These are phyloP conservation scores for Lordiphosa fenestrarum DNA, from an alignment of 2,888 invertebrate genomes.

Conservation along the genomic window DNA sequence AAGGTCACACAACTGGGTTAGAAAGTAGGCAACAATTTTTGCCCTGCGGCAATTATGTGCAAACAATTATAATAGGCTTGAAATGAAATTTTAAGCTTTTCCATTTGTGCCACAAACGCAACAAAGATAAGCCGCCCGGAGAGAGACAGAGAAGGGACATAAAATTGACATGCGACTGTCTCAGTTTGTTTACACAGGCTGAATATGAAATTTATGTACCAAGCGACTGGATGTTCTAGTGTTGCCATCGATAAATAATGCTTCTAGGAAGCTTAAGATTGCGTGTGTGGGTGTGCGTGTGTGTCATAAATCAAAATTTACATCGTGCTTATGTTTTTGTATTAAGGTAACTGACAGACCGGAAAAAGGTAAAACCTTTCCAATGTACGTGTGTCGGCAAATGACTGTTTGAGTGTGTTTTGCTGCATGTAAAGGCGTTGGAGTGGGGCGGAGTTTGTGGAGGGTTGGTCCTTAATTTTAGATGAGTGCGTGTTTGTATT, in stretches of 20 bases:
- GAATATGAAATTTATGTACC: conserved; percentile 57
- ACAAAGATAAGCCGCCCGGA: conserved; percentile 27
- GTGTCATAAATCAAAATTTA: conserved; percentile 67
- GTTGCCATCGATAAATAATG: conserved; percentile 65
- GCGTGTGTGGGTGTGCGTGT: conserved; percentile 14
- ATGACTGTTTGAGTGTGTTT: not conserved
- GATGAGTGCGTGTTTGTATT: too few species aligned
- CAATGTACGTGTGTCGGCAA: conserved; percentile 2
- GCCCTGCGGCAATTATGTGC: conserved; percentile 40
- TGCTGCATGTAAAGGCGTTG: too few species aligned
- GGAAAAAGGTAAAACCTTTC: conserved; percentile 37
- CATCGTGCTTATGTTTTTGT: conserved; percentile 46
- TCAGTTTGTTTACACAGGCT: conserved; percentile 55
- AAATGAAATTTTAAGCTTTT: conserved; percentile 50
- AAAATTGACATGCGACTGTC: conserved; percentile 56
- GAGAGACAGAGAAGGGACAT: not conserved
- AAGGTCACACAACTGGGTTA: conserved; percentile 46
- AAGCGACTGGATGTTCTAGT: conserved; percentile 3
- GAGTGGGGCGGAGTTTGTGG: too few species aligned
- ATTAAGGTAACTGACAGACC: conserved; percentile 27
- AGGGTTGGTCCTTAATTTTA: too few species aligned
- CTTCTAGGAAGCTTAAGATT: conserved; percentile 41
- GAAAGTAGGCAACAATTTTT: conserved; percentile 19
- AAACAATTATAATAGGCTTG: conserved; percentile 55
- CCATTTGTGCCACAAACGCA: conserved; percentile 34